These are phyloP conservation scores for Tanaodytes sp. DNA, from an alignment of 2,888 invertebrate genomes.

Conservation along the genomic window DNA sequence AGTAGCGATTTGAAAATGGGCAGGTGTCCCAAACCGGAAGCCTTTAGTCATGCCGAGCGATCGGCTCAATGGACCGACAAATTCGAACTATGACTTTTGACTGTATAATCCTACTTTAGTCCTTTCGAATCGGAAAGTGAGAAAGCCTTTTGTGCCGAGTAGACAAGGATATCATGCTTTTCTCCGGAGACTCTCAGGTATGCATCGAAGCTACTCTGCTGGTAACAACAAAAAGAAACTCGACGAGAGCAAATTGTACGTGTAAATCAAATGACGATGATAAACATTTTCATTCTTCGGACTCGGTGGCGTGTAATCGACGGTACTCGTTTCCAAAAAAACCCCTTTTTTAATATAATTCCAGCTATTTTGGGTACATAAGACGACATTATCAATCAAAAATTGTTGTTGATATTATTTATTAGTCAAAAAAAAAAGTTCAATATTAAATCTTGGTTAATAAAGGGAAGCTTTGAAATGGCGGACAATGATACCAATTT, in stretches of 20 bases:
- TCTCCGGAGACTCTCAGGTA: conserved; percentile 39
- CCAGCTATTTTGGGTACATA: too few species aligned
- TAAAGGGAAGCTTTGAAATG: too few species aligned
- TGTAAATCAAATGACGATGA: conserved; percentile 49
- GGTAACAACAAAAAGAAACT: conserved; percentile 23
- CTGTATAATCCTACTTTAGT: conserved; percentile 68
- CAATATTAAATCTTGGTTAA: too few species aligned
- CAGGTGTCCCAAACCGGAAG: conserved; percentile 73
- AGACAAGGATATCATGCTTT: conserved; percentile 31
- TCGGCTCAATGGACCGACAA: conserved; percentile 70
- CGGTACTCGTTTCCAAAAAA: too few species aligned
- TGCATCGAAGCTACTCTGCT: conserved; percentile 5
- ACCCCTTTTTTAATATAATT: background rate
- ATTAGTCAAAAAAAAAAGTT: too few species aligned
- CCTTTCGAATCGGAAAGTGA: conserved; percentile 59
- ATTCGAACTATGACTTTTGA: conserved; percentile 72
- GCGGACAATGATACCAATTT: too few species aligned
- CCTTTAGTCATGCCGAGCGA: conserved; percentile 67
- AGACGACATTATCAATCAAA: too few species aligned
- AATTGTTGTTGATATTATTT: too few species aligned
- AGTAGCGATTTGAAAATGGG: conserved; percentile 59
- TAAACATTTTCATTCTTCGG: too few species aligned
- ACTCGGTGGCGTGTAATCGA: too few species aligned
- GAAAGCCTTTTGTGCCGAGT: conserved; percentile 58
- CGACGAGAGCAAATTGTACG: conserved; percentile 41